Base-by-base conservation (phyloP, 2,888 invertebrate genomes). In the Brachyopa scutellaris region DNA sequence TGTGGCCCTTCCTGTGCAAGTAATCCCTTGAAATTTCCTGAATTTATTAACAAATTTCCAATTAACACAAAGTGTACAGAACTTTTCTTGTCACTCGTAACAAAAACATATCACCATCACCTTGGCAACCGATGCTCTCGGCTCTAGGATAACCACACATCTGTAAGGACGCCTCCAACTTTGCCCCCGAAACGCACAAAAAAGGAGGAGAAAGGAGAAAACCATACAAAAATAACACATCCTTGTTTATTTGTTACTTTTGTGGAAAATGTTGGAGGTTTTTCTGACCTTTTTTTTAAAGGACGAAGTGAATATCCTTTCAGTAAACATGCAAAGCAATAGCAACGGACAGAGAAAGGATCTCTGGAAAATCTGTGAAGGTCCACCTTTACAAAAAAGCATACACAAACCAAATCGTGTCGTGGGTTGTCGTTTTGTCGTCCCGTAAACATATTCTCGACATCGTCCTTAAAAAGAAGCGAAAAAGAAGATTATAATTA, bases 31-130 rank as follows among this genome's bases (percentile, higher is more conserved):
- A 53, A 67, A 72, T 47, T 67, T 57, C 36, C 33, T 36, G 29
- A 79, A 69, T 69, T 61, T 69, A 74, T 74, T 62, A 73, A 57
- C 61, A 57, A 74, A 69, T 61, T 67, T 62, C 67, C 69, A 74
- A 80, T 79, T 73, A 79, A 61, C 61, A 69, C 67, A 67, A 55
- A 67, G 19, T 33, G 45, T 31, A 33, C 42, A 69, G 69, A 42
- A 49, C 57, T 57, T 40, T 15, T n/a, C n/a, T 38, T 38, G 29
- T 33, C 47, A 9, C 33, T 36, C 40, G 29, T 0, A 51, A 21
- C 36, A 21, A 40, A 29, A 51, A 53, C 11, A 31, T 31, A 61
- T 42, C 45, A 47, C 21, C 15, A 33, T 67, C 33, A 47, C 69
- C 57, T 57, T 45, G 36, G 1, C 26, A 26, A 36, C 15, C n/a